These are phyloP conservation scores for Sorex maritimensis DNA, from an alignment of 2,797 vertebrate genomes.

Conservation along the genomic window DNA sequence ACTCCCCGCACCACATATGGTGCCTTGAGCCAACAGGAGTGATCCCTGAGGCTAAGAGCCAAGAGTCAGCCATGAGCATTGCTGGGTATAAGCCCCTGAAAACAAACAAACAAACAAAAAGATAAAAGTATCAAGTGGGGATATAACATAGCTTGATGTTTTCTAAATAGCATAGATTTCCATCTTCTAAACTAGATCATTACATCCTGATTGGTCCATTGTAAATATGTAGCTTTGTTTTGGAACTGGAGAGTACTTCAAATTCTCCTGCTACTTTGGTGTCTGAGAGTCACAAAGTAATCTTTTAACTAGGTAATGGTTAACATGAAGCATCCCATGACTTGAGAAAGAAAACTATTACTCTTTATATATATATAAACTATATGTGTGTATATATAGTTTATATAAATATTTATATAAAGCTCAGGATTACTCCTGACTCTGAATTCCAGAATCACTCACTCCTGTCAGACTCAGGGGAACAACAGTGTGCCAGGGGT, in stretches of 20 bases:
- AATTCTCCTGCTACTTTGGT: slow-evolving; percentile 71
- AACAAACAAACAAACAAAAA: neutral
- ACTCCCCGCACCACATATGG: neutral
- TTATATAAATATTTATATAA: no score
- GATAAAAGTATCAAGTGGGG: slow-evolving; percentile 8
- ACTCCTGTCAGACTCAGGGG: no score
- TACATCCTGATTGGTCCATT: slow-evolving; percentile 81
- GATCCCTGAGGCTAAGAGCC: no score
- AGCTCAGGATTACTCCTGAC: no score
- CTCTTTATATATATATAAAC: neutral
- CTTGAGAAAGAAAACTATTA: slow-evolving; percentile 82
- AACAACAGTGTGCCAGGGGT: no score
- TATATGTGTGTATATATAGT: no score
- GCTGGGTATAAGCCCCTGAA: no score
- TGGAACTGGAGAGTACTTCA: slow-evolving; percentile 68
- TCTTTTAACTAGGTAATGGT: slow-evolving; percentile 80
- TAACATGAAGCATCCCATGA: slow-evolving; percentile 54
- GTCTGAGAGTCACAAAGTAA: slow-evolving; percentile 72
- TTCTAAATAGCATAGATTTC: slow-evolving; percentile 76
- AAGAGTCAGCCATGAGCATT: no score
- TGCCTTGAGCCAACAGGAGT: neutral
- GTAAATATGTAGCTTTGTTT: slow-evolving; percentile 70
- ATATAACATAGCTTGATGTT: slow-evolving; percentile 61
- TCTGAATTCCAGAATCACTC: no score
- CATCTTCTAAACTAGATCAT: slow-evolving; percentile 78